phyloP scores from a whole-genome alignment of 2,888 invertebrate genomes.

The Nemotelus pantherinus region DNA sequence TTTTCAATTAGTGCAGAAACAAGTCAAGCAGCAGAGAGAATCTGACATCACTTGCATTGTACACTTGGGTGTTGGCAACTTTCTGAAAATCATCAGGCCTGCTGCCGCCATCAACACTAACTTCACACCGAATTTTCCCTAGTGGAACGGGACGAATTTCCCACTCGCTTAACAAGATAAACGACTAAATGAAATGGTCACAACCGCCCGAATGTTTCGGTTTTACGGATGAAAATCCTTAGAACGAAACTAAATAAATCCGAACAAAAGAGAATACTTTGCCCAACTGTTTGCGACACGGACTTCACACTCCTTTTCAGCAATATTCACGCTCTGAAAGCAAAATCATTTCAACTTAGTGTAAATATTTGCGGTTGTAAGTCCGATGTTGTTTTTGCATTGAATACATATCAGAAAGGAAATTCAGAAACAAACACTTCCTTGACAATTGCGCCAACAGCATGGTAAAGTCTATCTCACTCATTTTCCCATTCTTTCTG shows the following conservation, averaged over 20 bases:
- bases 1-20: constrained; percentile 13
- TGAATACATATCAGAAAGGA: no score
- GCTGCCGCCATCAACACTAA: not conserved
- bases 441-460: no score
- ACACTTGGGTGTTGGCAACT: not conserved
- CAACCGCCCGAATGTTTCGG: not conserved
- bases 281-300: not conserved
- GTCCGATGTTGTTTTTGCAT: not conserved
- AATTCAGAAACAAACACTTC: no score
- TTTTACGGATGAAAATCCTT: not conserved
- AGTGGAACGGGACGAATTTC: not conserved
- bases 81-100: not conserved
- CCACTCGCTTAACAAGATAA: not conserved
- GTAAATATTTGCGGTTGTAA: constrained; percentile 23
- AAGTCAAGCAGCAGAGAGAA: no score
- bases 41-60: no score
- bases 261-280: constrained; percentile 3
- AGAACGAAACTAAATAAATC: not conserved
- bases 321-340: not conserved
- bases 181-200: no score
- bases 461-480: no score
- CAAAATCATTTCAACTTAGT: constrained; percentile 10
- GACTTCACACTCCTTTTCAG: not conserved
- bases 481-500: no score
- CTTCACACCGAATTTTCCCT: not conserved